Evolutionary conservation across 2,888 invertebrate species (phyloP), one percentile per base, ranked within the genome.

Genomic region (Pollenia angustigena): DNA sequence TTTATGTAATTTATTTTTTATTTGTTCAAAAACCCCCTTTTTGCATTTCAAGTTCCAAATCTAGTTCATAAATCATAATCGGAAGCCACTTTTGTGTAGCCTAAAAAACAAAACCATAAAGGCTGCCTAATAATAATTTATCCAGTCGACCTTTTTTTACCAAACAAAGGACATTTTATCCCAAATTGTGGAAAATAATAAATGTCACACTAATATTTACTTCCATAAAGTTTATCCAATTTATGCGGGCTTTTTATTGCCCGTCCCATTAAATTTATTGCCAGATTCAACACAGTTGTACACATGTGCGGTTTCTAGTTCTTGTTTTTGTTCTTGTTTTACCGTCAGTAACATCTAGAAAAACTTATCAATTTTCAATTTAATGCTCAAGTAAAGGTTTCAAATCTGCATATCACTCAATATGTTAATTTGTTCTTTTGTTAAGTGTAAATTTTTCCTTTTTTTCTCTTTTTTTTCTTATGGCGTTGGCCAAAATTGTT

Each of bases 321-420:
- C 32, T 32, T 6, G 32, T 32, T 32, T 6, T 2, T 1, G n/a
- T n/a, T 32, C 3, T 32, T 32, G 32, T 32, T 32, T 1, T 32
- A 32, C 32, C 32, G 32, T 32, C 56, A 23, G 23, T 4, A 4
- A 23, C 23, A 23, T 56, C 11, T 69, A 16, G 4, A 40, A 12
- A 40, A 52, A 10, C 40, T 72, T 46, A 2, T 1, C 4, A n/a
- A 46, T 60, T 75, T 62, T 40, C 32, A 62, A 69, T 69, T 42
- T 42, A 50, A 50, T 50, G 1, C 9, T 14, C 14, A 79, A 68
- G 56, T 46, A 7, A 9, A 66, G 54, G 18, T 58, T 60, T 58
- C 32, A 64, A 44, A 85, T 81, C 64, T 81, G 81, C 80, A 85
- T 75, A 58, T 64, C 75, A 81, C 81, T 85, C 76, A 69, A 81